Base-by-base conservation (phyloP, 1,140 invertebrate genomes). In the Saxidomus purpurata region DNA sequence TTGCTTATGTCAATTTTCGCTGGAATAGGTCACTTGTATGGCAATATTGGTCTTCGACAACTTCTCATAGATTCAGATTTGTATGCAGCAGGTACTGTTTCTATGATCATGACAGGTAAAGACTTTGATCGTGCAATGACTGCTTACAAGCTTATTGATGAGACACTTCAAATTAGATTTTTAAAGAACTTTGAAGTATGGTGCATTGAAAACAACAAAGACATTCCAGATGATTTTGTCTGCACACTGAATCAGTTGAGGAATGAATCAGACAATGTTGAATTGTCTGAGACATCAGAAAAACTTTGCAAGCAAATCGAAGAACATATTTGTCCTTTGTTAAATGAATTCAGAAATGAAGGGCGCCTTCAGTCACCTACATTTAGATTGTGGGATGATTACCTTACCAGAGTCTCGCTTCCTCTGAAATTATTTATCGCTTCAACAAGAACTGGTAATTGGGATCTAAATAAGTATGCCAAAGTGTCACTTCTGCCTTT, bases 1-100 rank as follows among this genome's bases (percentile, higher is more conserved):
- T 38, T 76, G 38, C n/a, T 86, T 11, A 86, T 76, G 83, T 86
- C 67, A 11, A 15, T 86, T 6, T 86, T 86, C 61, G 49, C 47
- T 28, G 79, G 79, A 13, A 81, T 81, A 8, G 49, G 79, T 11
- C 36, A 61, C 36, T 22, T 81, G 28, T 81, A 81, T 69, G 81
- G 61, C n/a, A 61, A 84, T 25, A 28, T 47, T 9, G 77, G 77
- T 34, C n/a, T 80, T 19, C 11, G 19, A 22, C 15, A 84, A 47
- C 22, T 84, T 25, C 61, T 84, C 8, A 25, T 28, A 28, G 81
- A 84, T 19, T 38, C 81, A 25, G 81, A 38, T 38, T 9, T 47
- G 40, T 69, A 43, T 84, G 81, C 81, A 6, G 4, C 15, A 43
- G 36, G 6, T 43, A 84, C 81, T 19, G 81, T 34, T 25, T 36